A percentile compares a stretch with the other conserved stretches of the same genome.
Evolutionary conservation across 2,797 vertebrate genomes (phyloP).

Genomic region (Apogon talboti): DNA sequence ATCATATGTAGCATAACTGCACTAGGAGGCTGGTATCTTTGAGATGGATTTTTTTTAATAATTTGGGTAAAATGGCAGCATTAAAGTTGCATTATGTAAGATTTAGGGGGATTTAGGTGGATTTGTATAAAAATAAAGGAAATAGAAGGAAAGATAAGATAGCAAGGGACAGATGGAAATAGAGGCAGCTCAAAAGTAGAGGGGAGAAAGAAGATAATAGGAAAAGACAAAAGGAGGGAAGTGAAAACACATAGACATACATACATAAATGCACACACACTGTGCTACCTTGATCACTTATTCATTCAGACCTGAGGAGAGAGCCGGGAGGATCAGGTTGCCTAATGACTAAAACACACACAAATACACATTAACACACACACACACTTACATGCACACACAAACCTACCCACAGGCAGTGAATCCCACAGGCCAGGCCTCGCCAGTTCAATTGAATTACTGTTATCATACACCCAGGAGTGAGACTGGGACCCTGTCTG

Average conservation of each 20-base stretch:
- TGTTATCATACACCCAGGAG: conserved; percentile 74
- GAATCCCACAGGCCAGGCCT: conserved; percentile 61
- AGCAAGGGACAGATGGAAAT: background rate
- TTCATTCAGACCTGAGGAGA: conserved; percentile 70
- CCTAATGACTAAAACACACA: conserved; percentile 61
- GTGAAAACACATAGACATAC: conserved; percentile 15
- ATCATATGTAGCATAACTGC: no score
- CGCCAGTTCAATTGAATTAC: conserved; percentile 79
- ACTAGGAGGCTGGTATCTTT: no score
- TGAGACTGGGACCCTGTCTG: conserved; percentile 65
- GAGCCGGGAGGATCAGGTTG: conserved; percentile 65
- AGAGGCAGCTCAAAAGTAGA: background rate
- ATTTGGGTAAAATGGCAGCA: no score
- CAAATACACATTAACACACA: conserved; percentile 34
- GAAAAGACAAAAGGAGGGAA: conserved; percentile 20
- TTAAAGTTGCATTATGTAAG: no score
- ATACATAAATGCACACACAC: conserved; percentile 10
- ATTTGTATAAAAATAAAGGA: no score
- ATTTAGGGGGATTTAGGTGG: no score
- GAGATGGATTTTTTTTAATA: no score
- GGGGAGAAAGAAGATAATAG: background rate
- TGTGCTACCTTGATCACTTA: conserved; percentile 69
- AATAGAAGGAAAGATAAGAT: background rate
- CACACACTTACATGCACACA: conserved; percentile 21
- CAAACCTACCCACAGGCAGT: conserved; percentile 45